Conservation (phyloP, 2,113 vertebrate species). For the Oostethus manadensis region DNA sequence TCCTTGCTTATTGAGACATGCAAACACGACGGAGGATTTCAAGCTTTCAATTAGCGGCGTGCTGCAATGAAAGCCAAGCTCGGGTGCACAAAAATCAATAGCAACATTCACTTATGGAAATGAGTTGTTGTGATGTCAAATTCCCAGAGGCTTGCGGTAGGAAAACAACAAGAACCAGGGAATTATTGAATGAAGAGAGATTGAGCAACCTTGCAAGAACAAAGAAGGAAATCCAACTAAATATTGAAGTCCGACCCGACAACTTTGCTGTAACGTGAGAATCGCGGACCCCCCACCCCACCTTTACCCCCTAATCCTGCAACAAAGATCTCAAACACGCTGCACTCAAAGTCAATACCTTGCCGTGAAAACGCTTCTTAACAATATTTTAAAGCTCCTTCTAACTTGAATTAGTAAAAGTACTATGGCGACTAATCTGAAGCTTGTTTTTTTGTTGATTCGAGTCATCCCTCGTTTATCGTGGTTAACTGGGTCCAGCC, state of each 20-base stretch:
- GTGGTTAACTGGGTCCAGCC: too few relatives aligned
- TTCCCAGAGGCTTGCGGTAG: neutral
- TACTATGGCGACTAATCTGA: too few relatives aligned
- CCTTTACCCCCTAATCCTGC: neutral
- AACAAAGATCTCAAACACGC: neutral
- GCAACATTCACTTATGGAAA: conserved; percentile 43
- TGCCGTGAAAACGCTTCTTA: neutral
- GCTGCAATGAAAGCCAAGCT: conserved; percentile 26
- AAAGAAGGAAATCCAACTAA: neutral
- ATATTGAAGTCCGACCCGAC: neutral
- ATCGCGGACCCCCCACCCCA: neutral
- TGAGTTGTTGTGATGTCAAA: conserved; percentile 30
- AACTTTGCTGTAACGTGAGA: neutral
- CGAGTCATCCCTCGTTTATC: too few relatives aligned
- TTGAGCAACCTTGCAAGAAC: neutral
- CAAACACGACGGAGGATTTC: conserved; percentile 15
- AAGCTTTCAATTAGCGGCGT: conserved; percentile 31
- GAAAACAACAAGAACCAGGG: neutral
- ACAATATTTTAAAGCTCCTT: neutral
- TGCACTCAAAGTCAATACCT: neutral
- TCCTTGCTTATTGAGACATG: conserved; percentile 1
- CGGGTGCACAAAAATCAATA: conserved; percentile 39
- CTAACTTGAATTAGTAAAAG: neutral
- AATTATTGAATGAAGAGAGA: neutral
- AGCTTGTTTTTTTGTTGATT: too few relatives aligned